Evolutionary conservation across 2,888 invertebrate genomes (phyloP).

Genomic region (Rhingia rostrata): DNA sequence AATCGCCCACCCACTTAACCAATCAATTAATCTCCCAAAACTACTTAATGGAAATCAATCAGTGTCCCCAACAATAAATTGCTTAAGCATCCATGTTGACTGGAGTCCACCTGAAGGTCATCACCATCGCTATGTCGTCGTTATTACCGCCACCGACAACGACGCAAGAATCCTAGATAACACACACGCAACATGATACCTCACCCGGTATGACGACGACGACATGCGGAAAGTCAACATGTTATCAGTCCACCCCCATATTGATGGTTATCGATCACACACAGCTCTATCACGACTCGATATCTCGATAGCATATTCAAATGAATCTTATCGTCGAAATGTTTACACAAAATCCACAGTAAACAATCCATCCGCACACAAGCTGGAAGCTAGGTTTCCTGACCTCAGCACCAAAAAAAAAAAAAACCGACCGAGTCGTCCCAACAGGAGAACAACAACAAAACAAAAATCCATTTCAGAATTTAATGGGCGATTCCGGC

Average conservation of each 20-base stretch:
- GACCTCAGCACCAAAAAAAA: conserved; percentile 17
- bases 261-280: conserved; percentile 33
- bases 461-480: conserved; percentile 29
- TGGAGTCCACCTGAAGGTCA: conserved; percentile 44
- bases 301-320: conserved; percentile 28
- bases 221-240: conserved; percentile 20
- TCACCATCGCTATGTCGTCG: neutral
- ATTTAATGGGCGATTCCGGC: conserved; percentile 34
- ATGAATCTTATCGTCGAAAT: conserved; percentile 48
- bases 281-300: conserved; percentile 12
- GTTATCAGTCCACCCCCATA: conserved; percentile 26
- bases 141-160: too few relatives aligned
- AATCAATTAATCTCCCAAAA: conserved; percentile 34
- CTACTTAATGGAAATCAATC: conserved; percentile 49
- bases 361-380: conserved; percentile 28
- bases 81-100: conserved; percentile 31
- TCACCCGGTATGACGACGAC: neutral
- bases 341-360: conserved; percentile 39
- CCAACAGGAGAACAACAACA: neutral
- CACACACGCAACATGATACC: conserved; percentile 41
- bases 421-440: neutral
- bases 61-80: conserved; percentile 43
- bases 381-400: conserved; percentile 21
- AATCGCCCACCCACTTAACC: neutral
- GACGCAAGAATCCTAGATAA: conserved; percentile 25